phyloP scores from a whole-genome alignment of 1,140 invertebrate genomes.

The Hypsibius dujardini region DNA sequence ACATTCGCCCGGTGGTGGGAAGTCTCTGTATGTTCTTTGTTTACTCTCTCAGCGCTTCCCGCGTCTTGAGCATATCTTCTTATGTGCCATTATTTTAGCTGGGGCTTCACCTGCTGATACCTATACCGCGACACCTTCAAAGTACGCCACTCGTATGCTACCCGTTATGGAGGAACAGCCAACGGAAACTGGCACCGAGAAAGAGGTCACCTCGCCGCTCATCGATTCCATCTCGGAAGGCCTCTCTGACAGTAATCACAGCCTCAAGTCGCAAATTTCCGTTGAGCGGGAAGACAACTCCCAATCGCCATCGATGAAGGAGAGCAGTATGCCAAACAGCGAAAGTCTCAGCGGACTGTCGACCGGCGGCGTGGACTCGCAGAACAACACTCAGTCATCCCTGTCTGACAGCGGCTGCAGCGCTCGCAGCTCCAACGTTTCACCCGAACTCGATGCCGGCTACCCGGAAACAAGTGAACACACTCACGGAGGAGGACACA shows the following conservation, averaged over 20 bases:
- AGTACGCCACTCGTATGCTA: background rate
- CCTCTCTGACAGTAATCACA: constrained; percentile 3
- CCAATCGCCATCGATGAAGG: background rate
- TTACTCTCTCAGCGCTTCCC: background rate
- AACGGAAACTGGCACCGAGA: background rate
- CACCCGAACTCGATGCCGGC: constrained; percentile 22
- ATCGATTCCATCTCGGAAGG: background rate
- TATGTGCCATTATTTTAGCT: background rate
- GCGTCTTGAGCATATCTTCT: background rate
- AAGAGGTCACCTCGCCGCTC: background rate
- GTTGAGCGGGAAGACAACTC: background rate
- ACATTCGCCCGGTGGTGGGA: constrained; percentile 14
- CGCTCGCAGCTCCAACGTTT: background rate
- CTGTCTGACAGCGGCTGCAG: background rate
- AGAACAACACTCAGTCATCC: constrained; percentile 14
- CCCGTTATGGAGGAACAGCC: constrained; percentile 8
- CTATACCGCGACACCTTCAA: constrained; percentile 7
- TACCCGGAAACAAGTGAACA: constrained; percentile 44
- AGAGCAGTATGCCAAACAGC: background rate
- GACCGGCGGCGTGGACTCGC: constrained; percentile 1
- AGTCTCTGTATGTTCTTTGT: background rate
- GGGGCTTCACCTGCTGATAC: background rate
- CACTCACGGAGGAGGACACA: no score
- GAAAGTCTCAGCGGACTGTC: background rate
- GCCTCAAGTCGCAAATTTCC: constrained; percentile 8